Percentiles rank a stretch among this genome's conserved stretches.
Evolutionary conservation across 2,797 vertebrate genomes (phyloP).

Genomic region (Meda fulgida): DNA sequence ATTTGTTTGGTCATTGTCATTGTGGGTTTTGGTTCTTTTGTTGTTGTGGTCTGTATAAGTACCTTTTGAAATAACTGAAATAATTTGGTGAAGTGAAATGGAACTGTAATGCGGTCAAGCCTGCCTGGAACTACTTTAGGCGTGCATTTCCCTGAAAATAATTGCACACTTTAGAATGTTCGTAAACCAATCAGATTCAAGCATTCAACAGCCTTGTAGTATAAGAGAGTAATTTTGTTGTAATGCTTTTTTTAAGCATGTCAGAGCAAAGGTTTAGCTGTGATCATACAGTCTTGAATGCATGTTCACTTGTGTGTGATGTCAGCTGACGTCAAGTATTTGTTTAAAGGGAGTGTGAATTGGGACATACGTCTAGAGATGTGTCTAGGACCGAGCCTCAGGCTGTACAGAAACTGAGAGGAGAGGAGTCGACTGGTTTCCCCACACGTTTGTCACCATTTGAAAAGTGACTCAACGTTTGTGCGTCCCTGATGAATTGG

Average conservation of each 20-base stretch:
- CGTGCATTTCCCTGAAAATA: too few relatives aligned
- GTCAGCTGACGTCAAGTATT: conserved; percentile 7
- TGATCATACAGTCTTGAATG: not conserved
- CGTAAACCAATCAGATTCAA: too few relatives aligned
- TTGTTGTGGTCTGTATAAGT: too few relatives aligned
- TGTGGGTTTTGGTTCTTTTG: too few relatives aligned
- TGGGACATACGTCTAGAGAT: conserved; percentile 3
- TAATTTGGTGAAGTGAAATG: too few relatives aligned
- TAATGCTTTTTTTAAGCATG: not conserved
- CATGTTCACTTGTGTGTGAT: not conserved
- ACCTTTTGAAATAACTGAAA: too few relatives aligned
- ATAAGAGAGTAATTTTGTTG: not conserved
- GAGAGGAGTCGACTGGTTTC: conserved; percentile 15
- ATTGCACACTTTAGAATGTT: too few relatives aligned
- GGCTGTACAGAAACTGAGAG: not conserved
- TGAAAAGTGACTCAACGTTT: conserved; percentile 48
- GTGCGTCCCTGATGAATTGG: conserved; percentile 24
- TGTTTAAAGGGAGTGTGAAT: conserved; percentile 19
- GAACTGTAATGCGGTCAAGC: too few relatives aligned
- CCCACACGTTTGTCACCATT: conserved; percentile 35
- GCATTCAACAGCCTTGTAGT: too few relatives aligned
- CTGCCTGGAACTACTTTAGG: too few relatives aligned
- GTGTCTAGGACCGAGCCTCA: conserved; percentile 16
- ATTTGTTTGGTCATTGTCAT: too few relatives aligned
- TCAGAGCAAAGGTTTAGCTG: not conserved